These are phyloP conservation scores for Dione vanillae DNA, from an alignment of 2,888 invertebrate species.

Conservation along the genomic window DNA sequence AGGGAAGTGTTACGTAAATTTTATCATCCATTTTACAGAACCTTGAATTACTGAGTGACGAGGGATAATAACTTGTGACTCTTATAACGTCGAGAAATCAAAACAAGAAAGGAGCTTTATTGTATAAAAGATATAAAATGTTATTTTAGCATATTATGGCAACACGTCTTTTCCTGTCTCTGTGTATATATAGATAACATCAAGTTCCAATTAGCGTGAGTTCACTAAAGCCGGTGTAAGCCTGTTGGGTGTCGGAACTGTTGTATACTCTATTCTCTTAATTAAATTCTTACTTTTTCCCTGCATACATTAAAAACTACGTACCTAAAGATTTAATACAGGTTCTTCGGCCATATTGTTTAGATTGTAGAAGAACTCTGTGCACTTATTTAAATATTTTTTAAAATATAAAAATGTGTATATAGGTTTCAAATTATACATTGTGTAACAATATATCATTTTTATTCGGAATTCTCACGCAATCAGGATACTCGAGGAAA, in stretches of 20 bases:
- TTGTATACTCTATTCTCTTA: background rate
- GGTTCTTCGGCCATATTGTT: background rate
- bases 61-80: constrained; percentile 17
- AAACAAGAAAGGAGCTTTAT: constrained; percentile 3
- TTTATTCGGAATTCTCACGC: too few relatives aligned
- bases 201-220: background rate
- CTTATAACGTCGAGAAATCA: constrained; percentile 7
- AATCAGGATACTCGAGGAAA: too few relatives aligned
- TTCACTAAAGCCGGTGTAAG: background rate
- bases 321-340: background rate
- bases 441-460: too few relatives aligned
- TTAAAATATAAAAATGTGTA: too few relatives aligned
- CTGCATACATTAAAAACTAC: background rate
- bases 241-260: background rate
- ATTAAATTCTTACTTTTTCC: background rate
- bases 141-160: too few relatives aligned
- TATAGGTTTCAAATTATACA: too few relatives aligned
- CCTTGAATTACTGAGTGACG: constrained; percentile 15
- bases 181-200: background rate
- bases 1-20: constrained; percentile 10
- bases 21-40: constrained; percentile 9
- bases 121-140: background rate
- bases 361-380: too few relatives aligned
- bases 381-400: too few relatives aligned
- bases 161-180: background rate